Percentiles rank a stretch among this genome's conserved stretches.
Conservation (phyloP, 37 sponge, comb jelly and placozoan genomes). For the Corticium candelabrum region DNA sequence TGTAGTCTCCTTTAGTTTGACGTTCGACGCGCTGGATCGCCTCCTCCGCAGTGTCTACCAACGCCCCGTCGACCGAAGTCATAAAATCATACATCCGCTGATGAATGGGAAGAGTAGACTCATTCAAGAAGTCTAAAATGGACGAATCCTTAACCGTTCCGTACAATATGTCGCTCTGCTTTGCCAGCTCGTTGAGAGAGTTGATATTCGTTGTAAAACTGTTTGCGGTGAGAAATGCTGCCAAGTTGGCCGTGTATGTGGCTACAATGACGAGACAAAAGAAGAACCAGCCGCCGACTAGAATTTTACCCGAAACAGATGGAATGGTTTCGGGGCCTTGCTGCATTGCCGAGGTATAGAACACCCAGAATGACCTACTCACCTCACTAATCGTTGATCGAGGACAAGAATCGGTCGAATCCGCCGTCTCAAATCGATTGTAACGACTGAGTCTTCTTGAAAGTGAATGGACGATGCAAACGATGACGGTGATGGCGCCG, state of each 20-base stretch:
- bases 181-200: background rate
- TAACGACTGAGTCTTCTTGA: too few species aligned
- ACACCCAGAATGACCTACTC: background rate
- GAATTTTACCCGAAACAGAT: background rate
- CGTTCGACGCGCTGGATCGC: background rate
- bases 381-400: background rate
- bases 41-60: background rate
- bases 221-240: background rate
- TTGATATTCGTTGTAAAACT: background rate
- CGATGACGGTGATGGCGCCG: background rate
- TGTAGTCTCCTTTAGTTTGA: background rate
- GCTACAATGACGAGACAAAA: background rate
- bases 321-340: background rate
- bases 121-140: background rate
- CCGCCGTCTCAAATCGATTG: too few species aligned
- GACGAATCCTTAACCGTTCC: background rate
- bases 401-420: too few species aligned
- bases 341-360: background rate
- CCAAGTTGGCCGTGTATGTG: background rate
- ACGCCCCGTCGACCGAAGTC: background rate
- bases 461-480: background rate
- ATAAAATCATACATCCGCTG: background rate
- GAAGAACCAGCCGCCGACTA: background rate
- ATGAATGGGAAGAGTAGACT: background rate
- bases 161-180: background rate